phyloP scores from a whole-genome alignment of 2,113 vertebrate genomes.

The Crotalus viridis region DNA sequence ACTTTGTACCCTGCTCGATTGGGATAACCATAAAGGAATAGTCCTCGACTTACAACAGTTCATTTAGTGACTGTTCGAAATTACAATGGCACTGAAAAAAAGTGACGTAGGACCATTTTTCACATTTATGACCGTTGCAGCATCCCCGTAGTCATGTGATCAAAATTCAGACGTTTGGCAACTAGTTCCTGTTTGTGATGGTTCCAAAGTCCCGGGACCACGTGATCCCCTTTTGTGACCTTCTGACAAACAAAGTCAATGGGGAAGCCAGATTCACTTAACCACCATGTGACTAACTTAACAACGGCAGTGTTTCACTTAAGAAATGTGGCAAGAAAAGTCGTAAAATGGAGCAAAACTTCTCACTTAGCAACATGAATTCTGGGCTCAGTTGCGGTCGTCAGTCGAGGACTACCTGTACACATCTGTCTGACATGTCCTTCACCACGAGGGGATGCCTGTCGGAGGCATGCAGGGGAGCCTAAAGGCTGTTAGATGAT shows the following conservation, averaged over 20 bases:
- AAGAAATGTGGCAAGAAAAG: not conserved
- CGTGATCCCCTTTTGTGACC: not conserved
- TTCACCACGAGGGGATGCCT: not conserved
- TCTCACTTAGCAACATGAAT: not conserved
- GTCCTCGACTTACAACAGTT: not conserved
- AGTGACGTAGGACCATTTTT: not conserved
- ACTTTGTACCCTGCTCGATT: not conserved
- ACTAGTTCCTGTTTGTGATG: not conserved
- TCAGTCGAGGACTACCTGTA: not conserved
- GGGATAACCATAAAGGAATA: conserved; percentile 19
- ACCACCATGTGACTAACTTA: no score
- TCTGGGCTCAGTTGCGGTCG: not conserved
- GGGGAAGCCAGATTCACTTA: not conserved
- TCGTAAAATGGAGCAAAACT: not conserved
- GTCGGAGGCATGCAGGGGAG: not conserved
- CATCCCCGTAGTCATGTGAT: not conserved
- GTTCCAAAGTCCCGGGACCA: not conserved
- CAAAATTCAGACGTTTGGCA: not conserved
- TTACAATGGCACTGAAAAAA: not conserved
- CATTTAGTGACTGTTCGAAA: not conserved
- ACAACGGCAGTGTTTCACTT: not conserved
- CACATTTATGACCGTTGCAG: not conserved
- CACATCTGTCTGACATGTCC: conserved; percentile 24
- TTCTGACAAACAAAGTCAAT: not conserved
- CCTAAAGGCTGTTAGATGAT: not conserved